Percentiles rank a stretch among this genome's conserved stretches.
Conservation (phyloP, 2,888 invertebrate genomes). For the Himalopsyche anomala region DNA sequence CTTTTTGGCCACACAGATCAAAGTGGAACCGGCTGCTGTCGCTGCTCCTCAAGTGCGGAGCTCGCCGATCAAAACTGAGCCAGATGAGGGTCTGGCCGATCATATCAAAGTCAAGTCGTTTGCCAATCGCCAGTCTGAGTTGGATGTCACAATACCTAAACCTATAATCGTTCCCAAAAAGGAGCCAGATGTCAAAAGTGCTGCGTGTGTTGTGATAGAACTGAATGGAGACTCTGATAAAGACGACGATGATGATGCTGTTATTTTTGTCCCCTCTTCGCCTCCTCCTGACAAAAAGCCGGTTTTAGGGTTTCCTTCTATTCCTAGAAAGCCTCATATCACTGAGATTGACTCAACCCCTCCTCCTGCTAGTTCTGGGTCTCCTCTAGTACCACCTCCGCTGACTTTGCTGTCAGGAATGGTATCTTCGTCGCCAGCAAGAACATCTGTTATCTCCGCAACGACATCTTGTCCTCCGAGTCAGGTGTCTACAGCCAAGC, state of each 20-base stretch:
- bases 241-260: conserved; percentile 67
- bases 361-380: neutral
- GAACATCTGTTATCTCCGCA: neutral
- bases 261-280: conserved; percentile 60
- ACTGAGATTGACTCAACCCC: conserved; percentile 52
- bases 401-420: conserved; percentile 67
- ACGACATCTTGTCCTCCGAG: conserved; percentile 1
- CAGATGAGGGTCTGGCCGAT: conserved; percentile 62
- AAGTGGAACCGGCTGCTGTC: conserved; percentile 53
- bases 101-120: conserved; percentile 57
- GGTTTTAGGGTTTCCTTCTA: conserved; percentile 32
- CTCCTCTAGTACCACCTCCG: neutral
- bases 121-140: conserved; percentile 66
- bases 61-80: conserved; percentile 57
- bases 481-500: conserved; percentile 71
- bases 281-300: conserved; percentile 61
- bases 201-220: conserved; percentile 71
- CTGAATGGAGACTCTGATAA: conserved; percentile 70
- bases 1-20: conserved; percentile 47
- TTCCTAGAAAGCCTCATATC: conserved; percentile 46
- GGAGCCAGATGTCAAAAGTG: conserved; percentile 62
- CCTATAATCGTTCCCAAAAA: conserved; percentile 66
- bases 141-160: conserved; percentile 67
- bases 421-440: neutral
- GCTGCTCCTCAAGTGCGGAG: neutral